phyloP scores from a whole-genome alignment of 2,113 vertebrate species.

The Lutjanus erythropterus region DNA sequence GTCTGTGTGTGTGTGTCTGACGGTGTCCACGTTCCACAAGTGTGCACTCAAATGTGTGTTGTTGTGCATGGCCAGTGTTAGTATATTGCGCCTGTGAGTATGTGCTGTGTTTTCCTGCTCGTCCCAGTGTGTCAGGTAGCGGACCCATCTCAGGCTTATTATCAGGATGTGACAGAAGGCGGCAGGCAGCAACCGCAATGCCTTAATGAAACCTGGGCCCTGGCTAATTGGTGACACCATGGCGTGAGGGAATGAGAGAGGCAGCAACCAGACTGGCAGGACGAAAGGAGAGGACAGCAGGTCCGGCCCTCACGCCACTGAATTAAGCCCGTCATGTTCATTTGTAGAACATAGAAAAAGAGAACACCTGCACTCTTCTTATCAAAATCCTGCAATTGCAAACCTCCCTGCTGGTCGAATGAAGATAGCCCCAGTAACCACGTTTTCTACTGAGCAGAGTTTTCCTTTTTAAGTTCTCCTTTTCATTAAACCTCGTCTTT shows the following conservation, averaged over 20 bases:
- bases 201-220: conserved; percentile 90
- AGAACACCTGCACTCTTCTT: conserved; percentile 51
- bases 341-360: conserved; percentile 69
- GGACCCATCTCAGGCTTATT: conserved; percentile 86
- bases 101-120: conserved; percentile 26
- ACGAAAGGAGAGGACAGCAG: conserved; percentile 67
- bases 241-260: conserved; percentile 78
- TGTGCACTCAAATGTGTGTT: conserved; percentile 15
- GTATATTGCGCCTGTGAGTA: neutral
- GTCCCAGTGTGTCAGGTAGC: conserved; percentile 55
- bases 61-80: neutral
- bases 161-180: conserved; percentile 85
- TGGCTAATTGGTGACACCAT: conserved; percentile 91
- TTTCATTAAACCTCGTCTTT: conserved; percentile 48
- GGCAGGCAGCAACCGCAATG: conserved; percentile 80
- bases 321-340: conserved; percentile 78
- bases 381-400: conserved; percentile 63
- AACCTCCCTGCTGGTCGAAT: conserved; percentile 37
- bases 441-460: conserved; percentile 23
- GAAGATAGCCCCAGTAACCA: conserved; percentile 36
- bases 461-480: conserved; percentile 42
- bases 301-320: conserved; percentile 62
- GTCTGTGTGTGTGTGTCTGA: conserved; percentile 17
- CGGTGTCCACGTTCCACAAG: neutral
- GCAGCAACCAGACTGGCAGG: conserved; percentile 74